Percentiles rank a stretch among this genome's conserved stretches.
Conservation (phyloP, 2,797 vertebrate species). For the Rhabdomys pumilio region DNA sequence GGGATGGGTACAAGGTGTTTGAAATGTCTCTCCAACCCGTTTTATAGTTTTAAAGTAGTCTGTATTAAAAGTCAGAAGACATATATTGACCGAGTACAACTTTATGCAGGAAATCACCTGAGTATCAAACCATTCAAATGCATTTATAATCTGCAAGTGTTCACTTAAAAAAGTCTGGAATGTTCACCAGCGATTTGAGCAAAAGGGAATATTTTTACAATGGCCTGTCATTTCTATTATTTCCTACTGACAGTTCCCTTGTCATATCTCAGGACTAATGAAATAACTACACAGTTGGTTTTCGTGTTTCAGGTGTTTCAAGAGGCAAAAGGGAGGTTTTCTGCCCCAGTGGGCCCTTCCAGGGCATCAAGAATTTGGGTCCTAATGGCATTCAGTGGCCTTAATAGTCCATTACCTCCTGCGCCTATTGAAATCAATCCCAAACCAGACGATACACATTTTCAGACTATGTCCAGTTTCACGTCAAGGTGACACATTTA, state of each 20-base stretch:
- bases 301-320: neutral
- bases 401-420: neutral
- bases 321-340: neutral
- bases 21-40: neutral
- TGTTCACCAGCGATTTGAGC: neutral
- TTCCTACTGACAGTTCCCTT: neutral
- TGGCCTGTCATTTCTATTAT: neutral
- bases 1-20: neutral
- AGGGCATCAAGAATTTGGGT: neutral
- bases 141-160: conserved; percentile 2
- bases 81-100: neutral
- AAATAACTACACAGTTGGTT: neutral
- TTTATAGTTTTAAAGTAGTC: neutral
- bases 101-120: neutral
- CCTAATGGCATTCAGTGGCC: neutral
- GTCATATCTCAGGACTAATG: conserved; percentile 6
- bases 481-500: neutral
- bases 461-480: neutral
- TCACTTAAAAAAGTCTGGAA: neutral
- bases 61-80: conserved; percentile 21
- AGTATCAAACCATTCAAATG: neutral
- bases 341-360: neutral
- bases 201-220: conserved; percentile 40
- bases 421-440: neutral
- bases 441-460: neutral